These are phyloP conservation scores for Sceloporus tristichus DNA, from an alignment of 2,113 vertebrate genomes.

Conservation along the genomic window DNA sequence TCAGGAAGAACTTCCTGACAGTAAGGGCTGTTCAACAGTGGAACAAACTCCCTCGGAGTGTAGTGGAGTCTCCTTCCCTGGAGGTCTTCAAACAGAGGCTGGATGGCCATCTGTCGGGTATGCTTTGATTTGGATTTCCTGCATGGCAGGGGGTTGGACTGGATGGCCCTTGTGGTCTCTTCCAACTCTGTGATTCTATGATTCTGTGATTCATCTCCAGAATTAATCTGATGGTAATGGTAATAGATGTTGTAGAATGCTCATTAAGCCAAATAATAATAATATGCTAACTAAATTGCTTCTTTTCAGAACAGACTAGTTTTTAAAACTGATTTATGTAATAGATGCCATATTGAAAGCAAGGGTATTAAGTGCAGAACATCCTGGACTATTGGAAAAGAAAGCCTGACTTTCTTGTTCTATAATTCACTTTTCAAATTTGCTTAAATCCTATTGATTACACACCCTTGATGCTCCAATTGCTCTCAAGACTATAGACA, in stretches of 20 bases:
- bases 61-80: no score
- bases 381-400: neutral
- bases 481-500: neutral
- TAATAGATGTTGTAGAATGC: neutral
- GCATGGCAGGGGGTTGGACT: no score
- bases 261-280: neutral
- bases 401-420: neutral
- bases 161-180: no score
- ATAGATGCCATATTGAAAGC: neutral
- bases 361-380: neutral
- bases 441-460: slow-evolving; percentile 29
- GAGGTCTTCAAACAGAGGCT: no score
- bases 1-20: no score
- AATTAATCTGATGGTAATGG: neutral
- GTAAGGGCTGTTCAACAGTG: no score
- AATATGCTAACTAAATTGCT: neutral
- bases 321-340: slow-evolving; percentile 2
- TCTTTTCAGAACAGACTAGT: neutral
- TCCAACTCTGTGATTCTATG: no score
- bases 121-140: no score
- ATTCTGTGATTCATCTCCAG: no score
- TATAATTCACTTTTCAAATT: slow-evolving; percentile 16
- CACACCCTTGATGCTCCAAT: slow-evolving; percentile 6
- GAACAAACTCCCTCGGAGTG: no score
- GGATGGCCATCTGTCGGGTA: no score